phyloP scores from a whole-genome alignment of 1,140 invertebrate species.

The Ips typographus region DNA sequence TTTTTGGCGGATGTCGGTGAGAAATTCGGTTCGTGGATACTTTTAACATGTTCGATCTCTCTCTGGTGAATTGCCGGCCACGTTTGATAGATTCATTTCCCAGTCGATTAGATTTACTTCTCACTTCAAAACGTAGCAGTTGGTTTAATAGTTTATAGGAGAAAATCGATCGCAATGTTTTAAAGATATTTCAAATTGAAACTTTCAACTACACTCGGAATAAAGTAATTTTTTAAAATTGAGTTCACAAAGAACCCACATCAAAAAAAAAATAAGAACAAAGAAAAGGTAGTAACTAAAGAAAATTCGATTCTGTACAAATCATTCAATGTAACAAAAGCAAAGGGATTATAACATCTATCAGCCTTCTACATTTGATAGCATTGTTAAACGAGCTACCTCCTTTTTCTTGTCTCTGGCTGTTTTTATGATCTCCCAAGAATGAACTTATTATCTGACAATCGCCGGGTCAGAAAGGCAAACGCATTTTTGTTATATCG shows the following conservation, averaged over 20 bases:
- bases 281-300: neutral
- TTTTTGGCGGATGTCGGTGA: neutral
- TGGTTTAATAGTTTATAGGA: too few species aligned
- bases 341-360: conserved; percentile 4
- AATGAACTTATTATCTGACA: conserved; percentile 14
- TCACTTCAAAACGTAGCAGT: too few species aligned
- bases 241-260: too few species aligned
- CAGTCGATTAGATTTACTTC: too few species aligned
- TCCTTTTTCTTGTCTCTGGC: conserved; percentile 2
- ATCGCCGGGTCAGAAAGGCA: conserved; percentile 5
- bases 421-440: neutral
- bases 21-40: neutral
- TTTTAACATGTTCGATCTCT: too few species aligned
- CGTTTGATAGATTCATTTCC: too few species aligned
- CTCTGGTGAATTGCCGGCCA: too few species aligned
- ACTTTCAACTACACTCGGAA: too few species aligned
- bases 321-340: conserved; percentile 4
- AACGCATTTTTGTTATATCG: conserved; percentile 8
- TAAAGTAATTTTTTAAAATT: too few species aligned
- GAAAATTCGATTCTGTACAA: neutral
- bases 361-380: conserved; percentile 2
- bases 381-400: conserved; percentile 9
- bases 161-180: too few species aligned
- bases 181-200: too few species aligned
- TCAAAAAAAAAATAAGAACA: too few species aligned